Evolutionary conservation across 2,113 vertebrate genomes (phyloP).

Genomic region (Perccottus glenii): DNA sequence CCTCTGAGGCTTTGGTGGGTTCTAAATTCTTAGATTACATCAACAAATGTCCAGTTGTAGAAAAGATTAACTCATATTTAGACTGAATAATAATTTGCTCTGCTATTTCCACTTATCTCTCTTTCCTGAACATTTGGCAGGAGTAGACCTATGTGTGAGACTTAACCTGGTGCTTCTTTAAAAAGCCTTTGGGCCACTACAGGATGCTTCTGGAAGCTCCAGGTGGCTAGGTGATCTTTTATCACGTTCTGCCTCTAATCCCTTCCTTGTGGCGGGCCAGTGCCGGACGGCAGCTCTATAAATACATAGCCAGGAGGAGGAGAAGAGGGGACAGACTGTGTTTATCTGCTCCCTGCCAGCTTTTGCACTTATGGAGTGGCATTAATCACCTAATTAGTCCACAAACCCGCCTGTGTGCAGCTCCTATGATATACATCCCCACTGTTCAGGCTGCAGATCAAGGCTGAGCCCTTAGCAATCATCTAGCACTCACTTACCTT

Average conservation of each 20-base stretch:
- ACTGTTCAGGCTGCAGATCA: constrained; percentile 45
- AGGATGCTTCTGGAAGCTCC: constrained; percentile 52
- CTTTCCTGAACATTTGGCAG: neutral
- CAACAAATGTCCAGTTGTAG: neutral
- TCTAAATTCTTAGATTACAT: constrained; percentile 3
- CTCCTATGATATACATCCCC: constrained; percentile 60
- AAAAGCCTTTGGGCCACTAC: constrained; percentile 3
- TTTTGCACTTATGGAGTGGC: constrained; percentile 70
- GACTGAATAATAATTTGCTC: constrained; percentile 5
- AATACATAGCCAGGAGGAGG: constrained; percentile 52
- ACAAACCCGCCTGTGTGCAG: constrained; percentile 47
- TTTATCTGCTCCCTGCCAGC: constrained; percentile 72
- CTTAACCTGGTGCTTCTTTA: constrained; percentile 9
- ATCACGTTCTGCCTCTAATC: constrained; percentile 67
- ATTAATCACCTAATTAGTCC: constrained; percentile 78
- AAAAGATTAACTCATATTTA: constrained; percentile 4
- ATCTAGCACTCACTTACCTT: constrained; percentile 41
- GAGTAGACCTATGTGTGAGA: constrained; percentile 6
- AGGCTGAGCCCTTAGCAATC: constrained; percentile 42
- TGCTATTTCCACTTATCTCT: neutral
- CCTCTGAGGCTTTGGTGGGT: neutral
- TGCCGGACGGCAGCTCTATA: constrained; percentile 58
- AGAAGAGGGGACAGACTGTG: constrained; percentile 65
- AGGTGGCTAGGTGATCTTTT: constrained; percentile 64
- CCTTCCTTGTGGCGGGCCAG: constrained; percentile 50